A percentile compares a stretch with the other conserved stretches of the same genome.
Conservation (phyloP, 2,888 invertebrate genomes). For the Epistrophe eligans region DNA sequence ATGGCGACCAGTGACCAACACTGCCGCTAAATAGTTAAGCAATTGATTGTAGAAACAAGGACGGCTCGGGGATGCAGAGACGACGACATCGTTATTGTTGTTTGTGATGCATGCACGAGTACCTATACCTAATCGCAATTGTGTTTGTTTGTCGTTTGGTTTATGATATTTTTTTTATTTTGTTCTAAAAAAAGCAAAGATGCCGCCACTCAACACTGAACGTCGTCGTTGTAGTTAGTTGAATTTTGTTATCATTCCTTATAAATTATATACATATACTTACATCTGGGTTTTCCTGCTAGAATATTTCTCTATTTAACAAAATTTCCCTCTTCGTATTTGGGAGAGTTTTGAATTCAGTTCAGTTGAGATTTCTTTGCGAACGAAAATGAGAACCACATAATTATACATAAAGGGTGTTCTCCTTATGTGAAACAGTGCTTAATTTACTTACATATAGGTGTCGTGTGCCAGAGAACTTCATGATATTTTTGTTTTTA, state of each 20-base stretch:
- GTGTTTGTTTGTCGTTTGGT: conserved; percentile 33
- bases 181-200: conserved; percentile 38
- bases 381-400: not conserved
- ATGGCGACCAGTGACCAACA: conserved; percentile 46
- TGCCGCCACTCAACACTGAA: conserved; percentile 20
- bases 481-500: conserved; percentile 36
- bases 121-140: conserved; percentile 53
- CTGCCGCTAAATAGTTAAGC: conserved; percentile 68
- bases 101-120: conserved; percentile 65
- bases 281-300: conserved; percentile 36
- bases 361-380: conserved; percentile 38
- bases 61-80: conserved; percentile 8
- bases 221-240: conserved; percentile 23
- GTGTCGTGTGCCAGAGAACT: conserved; percentile 53
- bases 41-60: conserved; percentile 67
- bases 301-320: conserved; percentile 36
- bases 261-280: not conserved
- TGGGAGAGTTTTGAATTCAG: conserved; percentile 19
- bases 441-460: not conserved
- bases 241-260: conserved; percentile 45
- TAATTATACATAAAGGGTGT: not conserved
- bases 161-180: conserved; percentile 6
- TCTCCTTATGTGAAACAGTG: not conserved
- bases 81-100: conserved; percentile 6
- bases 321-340: conserved; percentile 26